Conservation (phyloP, 2,888 invertebrate species). For the Sericinus montela region DNA sequence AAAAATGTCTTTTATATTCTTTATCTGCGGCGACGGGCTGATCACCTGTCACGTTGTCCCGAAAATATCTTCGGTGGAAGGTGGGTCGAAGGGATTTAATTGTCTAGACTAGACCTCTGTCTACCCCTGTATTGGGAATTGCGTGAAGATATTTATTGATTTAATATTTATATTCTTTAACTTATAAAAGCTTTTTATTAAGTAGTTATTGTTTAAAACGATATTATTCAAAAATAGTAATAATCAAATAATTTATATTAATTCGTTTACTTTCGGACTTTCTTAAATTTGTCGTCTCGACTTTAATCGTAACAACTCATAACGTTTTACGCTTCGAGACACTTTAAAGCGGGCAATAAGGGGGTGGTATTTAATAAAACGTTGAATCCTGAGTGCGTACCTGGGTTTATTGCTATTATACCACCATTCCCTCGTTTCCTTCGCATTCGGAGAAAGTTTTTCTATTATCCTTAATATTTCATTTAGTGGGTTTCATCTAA, state of each 20-base stretch:
- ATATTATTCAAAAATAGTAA: not conserved
- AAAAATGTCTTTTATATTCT: too few species aligned
- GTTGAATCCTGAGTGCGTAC: slow-evolving; percentile 29
- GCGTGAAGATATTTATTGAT: too few species aligned
- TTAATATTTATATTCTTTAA: too few species aligned
- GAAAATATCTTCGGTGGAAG: too few species aligned
- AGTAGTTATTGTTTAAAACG: too few species aligned
- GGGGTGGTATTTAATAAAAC: slow-evolving; percentile 39
- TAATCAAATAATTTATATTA: not conserved
- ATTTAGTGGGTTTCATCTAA: slow-evolving; percentile 47
- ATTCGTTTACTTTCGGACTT: slow-evolving; percentile 6
- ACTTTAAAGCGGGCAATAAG: slow-evolving; percentile 25
- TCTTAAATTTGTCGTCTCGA: slow-evolving; percentile 21
- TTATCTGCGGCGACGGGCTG: too few species aligned
- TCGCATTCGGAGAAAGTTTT: slow-evolving; percentile 37
- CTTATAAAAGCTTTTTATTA: too few species aligned
- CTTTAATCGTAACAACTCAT: slow-evolving; percentile 25
- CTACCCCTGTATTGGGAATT: too few species aligned
- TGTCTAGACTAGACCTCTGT: too few species aligned
- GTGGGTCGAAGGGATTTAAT: too few species aligned
- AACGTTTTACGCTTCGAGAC: slow-evolving; percentile 25
- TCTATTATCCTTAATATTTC: slow-evolving; percentile 52
- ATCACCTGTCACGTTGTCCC: too few species aligned
- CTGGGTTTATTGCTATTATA: slow-evolving; percentile 38
- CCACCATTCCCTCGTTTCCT: slow-evolving; percentile 28